Evolutionary conservation across 1,140 invertebrate species (phyloP), one percentile per base, ranked within the genome.

Genomic region (Pogonognathellus flavescens): DNA sequence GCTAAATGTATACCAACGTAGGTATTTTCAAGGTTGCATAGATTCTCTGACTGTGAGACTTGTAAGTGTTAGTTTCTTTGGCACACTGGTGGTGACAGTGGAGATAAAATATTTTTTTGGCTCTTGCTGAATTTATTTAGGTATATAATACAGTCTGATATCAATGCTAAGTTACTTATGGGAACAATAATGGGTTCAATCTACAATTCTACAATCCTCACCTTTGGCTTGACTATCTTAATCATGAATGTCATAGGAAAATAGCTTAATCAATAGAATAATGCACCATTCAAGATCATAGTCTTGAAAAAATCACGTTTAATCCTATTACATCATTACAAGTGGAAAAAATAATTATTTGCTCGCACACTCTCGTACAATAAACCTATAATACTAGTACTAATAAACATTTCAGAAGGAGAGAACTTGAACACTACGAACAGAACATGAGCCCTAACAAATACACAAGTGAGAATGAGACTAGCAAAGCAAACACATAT

Each of bases 171-270:
- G 53, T 55, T 16, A 16, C 53, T 55, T 55, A 14, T 11, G 53
- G 11, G 11, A 55, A 25, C 22, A 13, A 66, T 66, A 22, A 66
- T 66, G 20, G 18, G 10, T 25, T 25, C 5, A 13, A 20, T 66
- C 10, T 14, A 20, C 25, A 66, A 66, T 66, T 66, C 20, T 66
- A 66, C 31, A 41, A 41, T 41, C 31, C 31, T 41, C 31, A 41
- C 31, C 31, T 41, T 41, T 41, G 31, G 31, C 31, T 41, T 41
- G 31, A 41, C 31, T 41, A 41, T 20, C n/a, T 22, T 20, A 31
- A 66, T 66, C 62, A 66, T 25, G 62, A 66, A 66, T 66, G 62
- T 20, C 59, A 60, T 22, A 60, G 59, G 9, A 9, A 22, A 60
- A 18, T 20, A 20, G 10, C 22, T 60, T 60, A 60, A 60, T 60